Base-by-base conservation (phyloP, 2,888 invertebrate species). In the Yponomeuta evonymella region DNA sequence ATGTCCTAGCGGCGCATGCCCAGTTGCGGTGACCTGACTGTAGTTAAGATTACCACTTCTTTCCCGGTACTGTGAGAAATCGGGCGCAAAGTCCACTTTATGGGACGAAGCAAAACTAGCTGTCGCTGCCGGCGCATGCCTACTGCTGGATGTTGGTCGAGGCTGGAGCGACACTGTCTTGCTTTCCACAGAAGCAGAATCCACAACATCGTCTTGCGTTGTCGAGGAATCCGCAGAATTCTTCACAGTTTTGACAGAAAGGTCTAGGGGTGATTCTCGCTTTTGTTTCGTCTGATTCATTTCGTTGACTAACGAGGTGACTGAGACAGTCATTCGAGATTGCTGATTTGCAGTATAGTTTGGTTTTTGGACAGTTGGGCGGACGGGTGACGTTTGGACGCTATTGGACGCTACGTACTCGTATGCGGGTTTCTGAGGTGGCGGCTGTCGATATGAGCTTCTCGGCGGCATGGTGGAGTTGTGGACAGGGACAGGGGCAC, bases 171-270 rank as follows among this genome's bases (percentile, higher is more conserved):
- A 75, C 72, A 86, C 75, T 63, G 79, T 78, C 80, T 90, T 90
- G 79, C 76, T 86, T 74, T 92, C 92, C 73, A 81, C 77, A 10
- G 85, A 80, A 33, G 80, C 84, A 23, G 90, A 90, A 78, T 94
- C 94, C 15, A 90, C 80, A 3, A 90, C 84, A 71, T 94, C 94
- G 78, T 95, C 95, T 79, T 94, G 94, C 15, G 96, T 95, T 0
- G 97, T 97, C 0, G 97, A 97, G 0, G 97, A 97, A 86, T 97
- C 97, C 0, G 97, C 97, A 4, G 97, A 95, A 70, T 97, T 97
- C 82, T 97, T 95, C 0, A 97, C 95, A 1, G 97, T 97, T 84
- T 97, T 97, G 67, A 97, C 96, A 0, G 97, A 97, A 70, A 98
- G 92, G 88, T 98, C 98, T 73, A 98, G 87, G 0, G 97, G 97